Base-by-base conservation (phyloP, 2,888 invertebrate genomes). In the Oscheius myriophilus region DNA sequence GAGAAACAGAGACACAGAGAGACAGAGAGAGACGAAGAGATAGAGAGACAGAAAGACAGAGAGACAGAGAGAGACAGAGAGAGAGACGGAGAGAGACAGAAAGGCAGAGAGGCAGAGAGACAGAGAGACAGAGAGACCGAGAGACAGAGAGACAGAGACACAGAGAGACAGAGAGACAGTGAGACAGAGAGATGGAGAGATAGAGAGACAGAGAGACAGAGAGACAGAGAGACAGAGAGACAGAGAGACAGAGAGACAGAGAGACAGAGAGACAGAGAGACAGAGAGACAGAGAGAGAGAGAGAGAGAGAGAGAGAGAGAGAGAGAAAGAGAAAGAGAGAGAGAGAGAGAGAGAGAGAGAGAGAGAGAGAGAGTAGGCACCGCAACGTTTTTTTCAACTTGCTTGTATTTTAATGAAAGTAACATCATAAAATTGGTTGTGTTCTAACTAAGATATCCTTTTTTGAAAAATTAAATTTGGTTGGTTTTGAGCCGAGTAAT, bases 351-450 rank as follows among this genome's bases (percentile, higher is more conserved):
- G 53, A 58, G 49, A 42, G 39, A 64, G 23, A 55, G 33, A 43
- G 63, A 58, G 45, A 57, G n/a, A 25, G 51, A 41, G 43, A 51
- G 25, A n/a, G n/a, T n/a, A n/a, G n/a, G n/a, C n/a, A n/a, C n/a
- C n/a, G n/a, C n/a, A n/a, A n/a, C n/a, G n/a, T n/a, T n/a, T n/a
- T n/a, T n/a, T n/a, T n/a, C n/a, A n/a, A n/a, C n/a, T n/a, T n/a
- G n/a, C n/a, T n/a, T n/a, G n/a, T n/a, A n/a, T n/a, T n/a, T n/a
- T n/a, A n/a, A n/a, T n/a, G n/a, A n/a, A n/a, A n/a, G n/a, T n/a
- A n/a, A n/a, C n/a, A n/a, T n/a, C n/a, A n/a, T n/a, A n/a, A n/a
- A n/a, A n/a, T n/a, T n/a, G n/a, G n/a, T n/a, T n/a, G n/a, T n/a
- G n/a, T n/a, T n/a, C n/a, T n/a, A n/a, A n/a, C n/a, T n/a, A n/a